Evolutionary conservation across 2,113 vertebrate genomes (phyloP).

Genomic region (Myrmecophaga tridactyla): DNA sequence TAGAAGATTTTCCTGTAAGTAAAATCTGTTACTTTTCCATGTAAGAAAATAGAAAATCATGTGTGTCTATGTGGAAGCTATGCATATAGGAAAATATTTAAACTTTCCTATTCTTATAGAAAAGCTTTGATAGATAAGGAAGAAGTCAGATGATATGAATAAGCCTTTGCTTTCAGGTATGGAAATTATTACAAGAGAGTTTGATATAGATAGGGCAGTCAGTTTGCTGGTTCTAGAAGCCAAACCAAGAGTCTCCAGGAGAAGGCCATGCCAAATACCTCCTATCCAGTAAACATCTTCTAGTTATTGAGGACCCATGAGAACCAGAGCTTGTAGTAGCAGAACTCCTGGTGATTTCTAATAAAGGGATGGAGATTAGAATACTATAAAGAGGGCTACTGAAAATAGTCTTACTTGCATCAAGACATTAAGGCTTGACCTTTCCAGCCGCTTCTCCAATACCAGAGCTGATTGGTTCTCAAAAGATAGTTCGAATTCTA

Average conservation of each 20-base stretch:
- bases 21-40: neutral
- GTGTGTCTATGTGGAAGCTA: neutral
- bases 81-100: neutral
- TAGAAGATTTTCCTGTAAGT: neutral
- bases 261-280: neutral
- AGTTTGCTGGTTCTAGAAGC: neutral
- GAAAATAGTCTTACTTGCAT: neutral
- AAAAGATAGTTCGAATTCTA: neutral
- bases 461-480: neutral
- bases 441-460: neutral
- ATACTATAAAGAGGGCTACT: neutral
- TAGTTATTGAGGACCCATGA: neutral
- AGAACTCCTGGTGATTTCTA: neutral
- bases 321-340: neutral
- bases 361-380: neutral
- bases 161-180: neutral
- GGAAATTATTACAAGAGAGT: neutral
- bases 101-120: neutral
- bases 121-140: neutral
- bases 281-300: neutral
- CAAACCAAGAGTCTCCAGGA: neutral
- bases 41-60: neutral
- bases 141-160: neutral
- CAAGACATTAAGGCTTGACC: neutral
- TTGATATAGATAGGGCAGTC: fast-evolving